Conservation (phyloP, 2,113 vertebrate species). For the Oryzias woworae region DNA sequence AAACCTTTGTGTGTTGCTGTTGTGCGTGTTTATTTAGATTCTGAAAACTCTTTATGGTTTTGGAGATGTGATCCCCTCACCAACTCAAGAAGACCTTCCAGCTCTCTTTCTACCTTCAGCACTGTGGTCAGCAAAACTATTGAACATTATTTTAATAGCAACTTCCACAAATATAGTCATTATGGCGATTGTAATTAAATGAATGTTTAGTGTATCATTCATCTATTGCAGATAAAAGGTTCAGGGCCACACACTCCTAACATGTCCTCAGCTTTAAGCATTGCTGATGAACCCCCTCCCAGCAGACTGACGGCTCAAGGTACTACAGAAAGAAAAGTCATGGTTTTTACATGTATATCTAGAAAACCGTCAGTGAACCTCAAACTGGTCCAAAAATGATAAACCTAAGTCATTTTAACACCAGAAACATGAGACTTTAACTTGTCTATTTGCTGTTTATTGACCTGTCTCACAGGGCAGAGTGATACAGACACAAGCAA, state of each 20-base stretch:
- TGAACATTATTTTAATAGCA: not conserved
- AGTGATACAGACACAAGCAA: slow-evolving; percentile 78
- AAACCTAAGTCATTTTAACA: not conserved
- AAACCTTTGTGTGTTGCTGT: not conserved
- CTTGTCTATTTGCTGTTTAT: slow-evolving; percentile 31
- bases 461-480: slow-evolving; percentile 77
- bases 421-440: not conserved
- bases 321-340: slow-evolving; percentile 33
- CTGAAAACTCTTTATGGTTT: slow-evolving; percentile 83
- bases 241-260: slow-evolving; percentile 53
- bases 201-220: slow-evolving; percentile 14
- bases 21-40: slow-evolving; percentile 67
- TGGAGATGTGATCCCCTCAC: slow-evolving; percentile 72
- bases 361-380: too few species aligned
- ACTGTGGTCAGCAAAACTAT: slow-evolving; percentile 81
- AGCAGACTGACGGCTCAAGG: slow-evolving; percentile 85
- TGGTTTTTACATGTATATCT: too few species aligned
- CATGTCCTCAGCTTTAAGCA: slow-evolving; percentile 35
- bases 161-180: slow-evolving; percentile 13
- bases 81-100: slow-evolving; percentile 74
- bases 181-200: slow-evolving; percentile 5
- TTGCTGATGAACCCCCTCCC: slow-evolving; percentile 66
- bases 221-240: slow-evolving; percentile 73
- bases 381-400: not conserved
- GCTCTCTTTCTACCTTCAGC: slow-evolving; percentile 90